Evolutionary conservation across 2,888 invertebrate genomes (phyloP).

Genomic region (Rhogogaster chlorosoma): DNA sequence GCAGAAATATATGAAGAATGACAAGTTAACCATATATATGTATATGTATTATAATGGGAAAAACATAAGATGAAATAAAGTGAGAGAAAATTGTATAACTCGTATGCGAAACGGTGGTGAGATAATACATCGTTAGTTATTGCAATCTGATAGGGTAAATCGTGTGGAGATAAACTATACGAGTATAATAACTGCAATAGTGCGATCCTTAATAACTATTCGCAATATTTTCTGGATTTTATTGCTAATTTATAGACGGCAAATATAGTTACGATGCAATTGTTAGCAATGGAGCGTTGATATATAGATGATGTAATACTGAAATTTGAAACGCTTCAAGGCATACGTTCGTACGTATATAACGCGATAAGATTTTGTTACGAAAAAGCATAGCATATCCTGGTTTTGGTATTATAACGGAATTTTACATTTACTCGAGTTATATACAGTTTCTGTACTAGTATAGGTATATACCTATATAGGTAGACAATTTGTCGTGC

Average conservation of each 20-base stretch:
- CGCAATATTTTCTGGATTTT: neutral
- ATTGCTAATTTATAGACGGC: neutral
- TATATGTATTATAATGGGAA: neutral
- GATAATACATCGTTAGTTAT: conserved; percentile 1
- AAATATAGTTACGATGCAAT: conserved; percentile 2
- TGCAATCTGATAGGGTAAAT: neutral
- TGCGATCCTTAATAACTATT: conserved; percentile 29
- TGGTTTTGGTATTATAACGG: neutral
- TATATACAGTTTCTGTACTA: neutral
- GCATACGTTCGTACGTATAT: neutral
- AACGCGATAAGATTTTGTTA: neutral
- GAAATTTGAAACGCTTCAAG: neutral
- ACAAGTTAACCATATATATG: neutral
- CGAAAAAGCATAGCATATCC: neutral
- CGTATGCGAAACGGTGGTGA: neutral
- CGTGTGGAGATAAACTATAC: neutral
- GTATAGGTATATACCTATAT: neutral
- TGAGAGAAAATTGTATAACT: conserved; percentile 12
- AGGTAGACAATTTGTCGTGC: conserved; percentile 8
- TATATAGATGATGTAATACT: neutral
- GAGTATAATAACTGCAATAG: neutral
- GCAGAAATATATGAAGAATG: neutral
- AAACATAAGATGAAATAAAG: neutral
- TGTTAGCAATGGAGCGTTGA: neutral
- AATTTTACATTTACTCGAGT: neutral